Conservation (phyloP, 2,113 vertebrate species). For the Pelobates fuscus region DNA sequence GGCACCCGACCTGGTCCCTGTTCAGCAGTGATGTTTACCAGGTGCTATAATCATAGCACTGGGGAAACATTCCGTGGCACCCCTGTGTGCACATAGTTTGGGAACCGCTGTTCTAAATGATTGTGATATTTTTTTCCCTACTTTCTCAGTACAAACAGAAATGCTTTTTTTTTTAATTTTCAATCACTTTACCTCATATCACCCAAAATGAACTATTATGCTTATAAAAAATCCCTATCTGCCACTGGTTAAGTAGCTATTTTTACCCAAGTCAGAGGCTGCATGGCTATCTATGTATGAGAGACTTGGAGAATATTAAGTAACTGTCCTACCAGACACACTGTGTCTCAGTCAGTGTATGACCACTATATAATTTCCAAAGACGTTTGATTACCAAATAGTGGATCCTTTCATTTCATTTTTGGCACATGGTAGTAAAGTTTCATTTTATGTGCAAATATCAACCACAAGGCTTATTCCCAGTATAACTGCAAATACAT, state of each 20-base stretch:
- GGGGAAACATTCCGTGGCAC: too few relatives aligned
- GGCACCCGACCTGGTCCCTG: too few relatives aligned
- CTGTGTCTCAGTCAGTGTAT: constrained; percentile 59
- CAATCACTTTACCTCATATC: neutral
- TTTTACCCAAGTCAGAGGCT: constrained; percentile 57
- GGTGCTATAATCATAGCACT: too few relatives aligned
- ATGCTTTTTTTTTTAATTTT: too few relatives aligned
- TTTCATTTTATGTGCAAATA: constrained; percentile 65
- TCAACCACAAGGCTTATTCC: constrained; percentile 63
- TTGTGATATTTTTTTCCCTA: too few relatives aligned
- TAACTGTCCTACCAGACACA: constrained; percentile 60
- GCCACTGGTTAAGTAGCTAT: constrained; percentile 69
- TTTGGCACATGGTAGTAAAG: constrained; percentile 66
- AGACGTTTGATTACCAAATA: constrained; percentile 74
- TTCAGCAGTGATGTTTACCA: too few relatives aligned
- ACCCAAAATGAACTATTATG: constrained; percentile 30
- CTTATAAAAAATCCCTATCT: constrained; percentile 56
- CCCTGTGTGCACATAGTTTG: too few relatives aligned
- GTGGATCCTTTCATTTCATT: constrained; percentile 70
- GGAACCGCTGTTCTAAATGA: too few relatives aligned
- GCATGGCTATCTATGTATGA: constrained; percentile 58
- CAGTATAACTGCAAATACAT: constrained; percentile 71
- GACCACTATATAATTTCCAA: constrained; percentile 69
- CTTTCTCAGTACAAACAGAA: too few relatives aligned
- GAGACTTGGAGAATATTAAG: constrained; percentile 42